phyloP scores from a whole-genome alignment of 2,113 vertebrate genomes.

The Mionectes macconnelli region DNA sequence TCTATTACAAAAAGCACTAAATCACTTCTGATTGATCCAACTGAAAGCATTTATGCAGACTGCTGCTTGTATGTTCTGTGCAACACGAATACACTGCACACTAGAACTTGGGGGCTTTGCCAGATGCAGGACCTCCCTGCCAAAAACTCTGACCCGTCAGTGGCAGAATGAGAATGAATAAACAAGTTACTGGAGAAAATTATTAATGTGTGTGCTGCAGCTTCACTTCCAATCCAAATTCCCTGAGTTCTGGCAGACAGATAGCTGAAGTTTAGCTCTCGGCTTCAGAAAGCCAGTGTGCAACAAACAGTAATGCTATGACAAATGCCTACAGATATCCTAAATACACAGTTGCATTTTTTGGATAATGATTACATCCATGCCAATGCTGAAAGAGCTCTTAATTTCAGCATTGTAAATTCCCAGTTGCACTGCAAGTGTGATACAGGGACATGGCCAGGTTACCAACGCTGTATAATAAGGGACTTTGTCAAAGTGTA shows the following conservation, averaged over 20 bases:
- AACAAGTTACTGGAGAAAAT: background rate
- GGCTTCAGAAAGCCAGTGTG: background rate
- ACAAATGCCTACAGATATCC: background rate
- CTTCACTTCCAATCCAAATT: background rate
- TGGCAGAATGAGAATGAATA: background rate
- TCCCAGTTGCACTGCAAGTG: background rate
- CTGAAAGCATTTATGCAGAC: background rate
- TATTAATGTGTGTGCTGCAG: background rate
- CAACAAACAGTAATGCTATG: background rate
- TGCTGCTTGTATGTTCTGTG: background rate
- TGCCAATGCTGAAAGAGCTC: background rate
- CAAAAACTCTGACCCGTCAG: background rate
- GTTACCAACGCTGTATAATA: background rate
- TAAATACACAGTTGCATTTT: background rate
- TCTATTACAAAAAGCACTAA: background rate
- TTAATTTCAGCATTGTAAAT: background rate
- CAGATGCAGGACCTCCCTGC: background rate
- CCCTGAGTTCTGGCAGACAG: background rate
- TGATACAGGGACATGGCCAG: fast-evolving
- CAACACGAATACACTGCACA: background rate
- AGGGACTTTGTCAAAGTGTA: background rate
- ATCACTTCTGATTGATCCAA: background rate
- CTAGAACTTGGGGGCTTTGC: background rate
- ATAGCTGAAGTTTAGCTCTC: background rate
- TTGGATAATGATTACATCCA: background rate